Percentiles rank a stretch among this genome's conserved stretches.
These are phyloP conservation scores for Drosophila demipolita DNA, from an alignment of 2,888 invertebrate species.

Conservation along the genomic window DNA sequence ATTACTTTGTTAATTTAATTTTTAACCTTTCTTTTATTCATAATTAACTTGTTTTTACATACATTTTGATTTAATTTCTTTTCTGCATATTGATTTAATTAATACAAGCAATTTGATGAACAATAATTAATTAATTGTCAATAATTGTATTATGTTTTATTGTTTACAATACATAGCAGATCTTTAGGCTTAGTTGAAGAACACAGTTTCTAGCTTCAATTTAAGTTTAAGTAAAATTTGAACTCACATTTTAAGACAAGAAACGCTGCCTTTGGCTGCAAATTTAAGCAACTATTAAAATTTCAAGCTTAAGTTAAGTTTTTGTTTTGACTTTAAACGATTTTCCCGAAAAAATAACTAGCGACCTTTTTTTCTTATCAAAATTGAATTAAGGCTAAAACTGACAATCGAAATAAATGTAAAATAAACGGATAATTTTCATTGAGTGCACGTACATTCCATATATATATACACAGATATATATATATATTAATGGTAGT, in stretches of 20 bases:
- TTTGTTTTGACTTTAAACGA: not conserved
- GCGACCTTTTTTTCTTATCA: conserved; percentile 1
- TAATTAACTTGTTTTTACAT: conserved; percentile 5
- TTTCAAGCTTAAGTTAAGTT: conserved; percentile 31
- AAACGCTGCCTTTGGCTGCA: conserved; percentile 2
- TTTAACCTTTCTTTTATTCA: not conserved
- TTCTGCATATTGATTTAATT: not conserved
- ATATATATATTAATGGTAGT: not conserved
- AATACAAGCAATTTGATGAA: no score
- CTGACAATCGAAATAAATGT: conserved; percentile 27
- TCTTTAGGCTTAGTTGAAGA: conserved; percentile 1
- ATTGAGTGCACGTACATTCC: conserved; percentile 19
- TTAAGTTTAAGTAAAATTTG: not conserved
- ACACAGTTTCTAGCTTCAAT: not conserved
- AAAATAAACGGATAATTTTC: conserved; percentile 36
- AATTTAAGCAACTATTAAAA: conserved; percentile 18
- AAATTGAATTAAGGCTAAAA: conserved; percentile 8
- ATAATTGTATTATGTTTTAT: conserved; percentile 32
- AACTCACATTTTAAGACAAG: conserved; percentile 3
- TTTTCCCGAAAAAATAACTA: conserved; percentile 21
- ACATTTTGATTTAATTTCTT: not conserved
- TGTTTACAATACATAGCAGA: conserved; percentile 31
- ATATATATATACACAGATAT: not conserved
- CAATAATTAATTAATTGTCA: not conserved
- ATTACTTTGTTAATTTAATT: not conserved